Evolutionary conservation across 2,797 vertebrate species (phyloP), one percentile per base, ranked within the genome.

Genomic region (Ibycter americanus): DNA sequence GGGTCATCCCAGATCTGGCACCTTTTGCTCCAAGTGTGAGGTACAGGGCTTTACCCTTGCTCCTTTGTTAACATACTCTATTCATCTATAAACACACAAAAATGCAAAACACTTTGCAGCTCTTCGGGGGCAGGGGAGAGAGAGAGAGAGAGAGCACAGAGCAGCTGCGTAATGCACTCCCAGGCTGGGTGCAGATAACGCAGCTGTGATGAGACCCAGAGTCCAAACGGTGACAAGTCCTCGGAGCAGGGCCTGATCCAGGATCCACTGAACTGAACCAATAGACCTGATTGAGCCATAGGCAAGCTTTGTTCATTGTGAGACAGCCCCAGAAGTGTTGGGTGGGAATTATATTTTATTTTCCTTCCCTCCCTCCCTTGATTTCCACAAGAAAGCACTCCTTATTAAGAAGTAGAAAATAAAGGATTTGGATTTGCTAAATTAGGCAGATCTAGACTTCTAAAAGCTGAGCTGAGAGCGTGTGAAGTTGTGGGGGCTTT

Each of bases 271-370:
- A 61, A 9, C 27, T 32, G 42, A 55, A 38, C 27, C 5, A 2
- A 6, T 12, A 31, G 27, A 54, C 11, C 29, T 2, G 0, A 8
- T 3, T 62, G 23, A 79, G 25, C 55, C 10, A 9, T 0, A 52
- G 52, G 11, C 67, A 44, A 34, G 21, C 16, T 32, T 49, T 78
- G n/a, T 26, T 55, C 42, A 25, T 74, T 87, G 29, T 32, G 77
- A 8, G 36, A 21, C n/a, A 20, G 56, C 40, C 17, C 27, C 16
- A 32, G 29, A 72, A 58, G 6, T 4, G 26, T 26, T 42, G 26
- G 18, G 11, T 11, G 5, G 34, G 47, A 77, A 15, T 5, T 27
- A 6, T 27, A 4, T 32, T 40, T 17, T 12, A 4, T 21, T 61
- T 73, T 73, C 40, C 40, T n/a, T n/a, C 16, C 5, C 1, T 58